Evolutionary conservation across 2,797 vertebrate genomes (phyloP), one percentile per base, ranked within the genome.

Genomic region (Furcifer pardalis): DNA sequence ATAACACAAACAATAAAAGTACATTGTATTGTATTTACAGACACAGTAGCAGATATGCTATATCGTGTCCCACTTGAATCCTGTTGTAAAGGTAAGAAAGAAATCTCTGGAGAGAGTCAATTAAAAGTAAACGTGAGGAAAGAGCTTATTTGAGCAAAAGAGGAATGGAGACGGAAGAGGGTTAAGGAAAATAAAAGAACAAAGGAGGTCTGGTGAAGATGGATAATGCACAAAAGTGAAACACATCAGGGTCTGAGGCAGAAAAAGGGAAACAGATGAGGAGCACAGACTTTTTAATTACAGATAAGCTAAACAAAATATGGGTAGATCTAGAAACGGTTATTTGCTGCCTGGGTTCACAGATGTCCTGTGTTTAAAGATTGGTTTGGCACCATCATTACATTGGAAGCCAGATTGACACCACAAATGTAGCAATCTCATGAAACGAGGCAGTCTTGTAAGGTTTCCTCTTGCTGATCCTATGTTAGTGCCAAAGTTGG

Each of bases 351-450:
- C 80, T 52, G 59, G 79, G 37, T 37, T 68, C 37, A 84, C 72
- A 62, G 21, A 74, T 79, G 77, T 68, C 49, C 71, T 52, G 37
- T 27, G 23, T 74, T 79, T 52, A 75, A 62, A 52, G 82, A 80
- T 63, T 76, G 82, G 65, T 71, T 71, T 65, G 40, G 35, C 40
- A 52, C 77, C 63, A 76, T 32, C 42, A 71, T 80, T 76, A 76
- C 32, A 27, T 76, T 87, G 65, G 62, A 56, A 87, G 71, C 76
- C 27, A 32, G 49, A 59, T 37, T 10, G 12, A 68, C 49, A 56
- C 37, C 42, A 30, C 76, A 86, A 66, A 32, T 87, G 63, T 42
- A 81, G 52, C 68, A 77, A 81, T 79, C 56, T 84, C 52, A 81
- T 63, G 62, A 84, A 60, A 71, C 42, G 52, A 71, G 27, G 27